These are phyloP conservation scores for Rhimphoctona megacephalus DNA, from an alignment of 2,888 invertebrate genomes.

Conservation along the genomic window DNA sequence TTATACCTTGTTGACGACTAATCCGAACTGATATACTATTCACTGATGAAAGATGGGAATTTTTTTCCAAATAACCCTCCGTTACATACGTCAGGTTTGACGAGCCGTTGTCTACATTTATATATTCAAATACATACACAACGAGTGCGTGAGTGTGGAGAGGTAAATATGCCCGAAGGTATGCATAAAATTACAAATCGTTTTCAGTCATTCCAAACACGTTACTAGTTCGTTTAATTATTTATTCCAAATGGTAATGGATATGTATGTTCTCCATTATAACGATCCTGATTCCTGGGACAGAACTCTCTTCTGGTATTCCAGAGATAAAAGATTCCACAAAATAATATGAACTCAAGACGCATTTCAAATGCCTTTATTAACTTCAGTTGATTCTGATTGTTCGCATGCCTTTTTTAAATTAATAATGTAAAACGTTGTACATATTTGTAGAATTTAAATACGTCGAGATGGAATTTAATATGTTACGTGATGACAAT, in stretches of 20 bases:
- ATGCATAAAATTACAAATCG: slow-evolving; percentile 63
- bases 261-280: not conserved
- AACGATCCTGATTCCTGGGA: not conserved
- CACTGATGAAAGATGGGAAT: slow-evolving; percentile 41
- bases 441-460: not conserved
- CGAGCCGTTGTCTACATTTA: slow-evolving; percentile 23
- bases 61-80: slow-evolving; percentile 32
- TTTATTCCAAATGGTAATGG: slow-evolving; percentile 27
- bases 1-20: slow-evolving; percentile 51
- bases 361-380: not conserved
- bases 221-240: slow-evolving; percentile 57
- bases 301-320: too few relatives aligned
- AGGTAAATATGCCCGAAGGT: slow-evolving; percentile 4
- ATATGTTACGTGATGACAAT: not conserved
- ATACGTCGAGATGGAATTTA: not conserved
- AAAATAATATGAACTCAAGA: too few relatives aligned
- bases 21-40: slow-evolving; percentile 37
- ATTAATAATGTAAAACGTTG: too few relatives aligned
- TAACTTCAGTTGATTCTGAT: not conserved
- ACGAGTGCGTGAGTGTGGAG: not conserved
- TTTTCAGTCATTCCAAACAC: slow-evolving; percentile 55
- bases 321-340: too few relatives aligned
- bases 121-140: not conserved
- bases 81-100: slow-evolving; percentile 55
- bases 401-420: not conserved